Evolutionary conservation across 2,113 vertebrate genomes (phyloP).

Genomic region (Burhinus oedicnemus): DNA sequence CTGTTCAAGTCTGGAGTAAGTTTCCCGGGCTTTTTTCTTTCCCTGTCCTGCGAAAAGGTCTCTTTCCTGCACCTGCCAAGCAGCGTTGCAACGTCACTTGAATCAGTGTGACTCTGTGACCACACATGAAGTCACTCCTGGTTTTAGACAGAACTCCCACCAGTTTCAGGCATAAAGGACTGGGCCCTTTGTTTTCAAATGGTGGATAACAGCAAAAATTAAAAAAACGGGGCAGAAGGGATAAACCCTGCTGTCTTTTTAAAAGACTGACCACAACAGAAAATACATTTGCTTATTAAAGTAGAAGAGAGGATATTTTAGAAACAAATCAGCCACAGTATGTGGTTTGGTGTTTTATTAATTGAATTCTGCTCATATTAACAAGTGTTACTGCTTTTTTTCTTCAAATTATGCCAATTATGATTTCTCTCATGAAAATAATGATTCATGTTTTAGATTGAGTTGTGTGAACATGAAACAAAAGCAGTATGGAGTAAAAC

Average conservation of each 20-base stretch:
- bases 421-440: constrained; percentile 27
- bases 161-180: neutral
- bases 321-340: constrained; percentile 3
- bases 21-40: neutral
- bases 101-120: too few species aligned
- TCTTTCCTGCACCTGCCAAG: neutral
- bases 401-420: constrained; percentile 51
- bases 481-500: constrained; percentile 46
- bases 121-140: neutral
- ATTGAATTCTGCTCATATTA: constrained; percentile 58
- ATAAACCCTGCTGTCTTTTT: neutral
- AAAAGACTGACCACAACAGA: neutral
- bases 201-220: neutral
- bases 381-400: neutral
- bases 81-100: neutral
- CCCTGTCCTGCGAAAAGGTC: neutral
- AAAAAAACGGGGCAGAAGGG: neutral
- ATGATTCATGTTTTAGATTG: constrained; percentile 36
- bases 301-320: constrained; percentile 4
- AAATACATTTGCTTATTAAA: neutral
- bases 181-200: neutral
- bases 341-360: constrained; percentile 36
- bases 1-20: neutral
- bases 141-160: neutral
- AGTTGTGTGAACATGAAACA: constrained; percentile 51